Conservation (phyloP, 2,888 invertebrate genomes). For the Julus scanicus region DNA sequence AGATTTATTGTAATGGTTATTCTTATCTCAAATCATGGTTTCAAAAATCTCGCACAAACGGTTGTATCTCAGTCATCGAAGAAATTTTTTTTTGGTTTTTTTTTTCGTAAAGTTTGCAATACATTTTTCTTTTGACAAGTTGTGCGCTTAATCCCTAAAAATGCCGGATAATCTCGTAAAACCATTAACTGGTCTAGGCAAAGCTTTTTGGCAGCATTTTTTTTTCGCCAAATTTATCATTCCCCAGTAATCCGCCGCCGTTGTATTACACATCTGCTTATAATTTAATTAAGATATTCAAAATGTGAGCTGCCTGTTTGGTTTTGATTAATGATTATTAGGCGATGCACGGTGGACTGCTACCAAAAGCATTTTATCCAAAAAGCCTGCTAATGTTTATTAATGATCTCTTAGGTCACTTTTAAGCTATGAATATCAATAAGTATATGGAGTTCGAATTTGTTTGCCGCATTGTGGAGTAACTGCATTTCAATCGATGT, state of each 20-base stretch:
- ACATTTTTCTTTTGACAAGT: background rate
- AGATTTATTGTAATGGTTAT: slow-evolving; percentile 31
- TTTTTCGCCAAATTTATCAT: background rate
- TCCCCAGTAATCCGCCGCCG: background rate
- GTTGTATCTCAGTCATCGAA: background rate
- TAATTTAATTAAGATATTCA: slow-evolving; percentile 20
- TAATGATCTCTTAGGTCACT: background rate
- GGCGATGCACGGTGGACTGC: background rate
- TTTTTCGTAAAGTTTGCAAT: background rate
- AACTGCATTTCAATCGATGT: background rate
- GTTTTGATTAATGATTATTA: slow-evolving; percentile 15
- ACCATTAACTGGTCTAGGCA: background rate
- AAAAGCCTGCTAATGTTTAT: slow-evolving; percentile 25
- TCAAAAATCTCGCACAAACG: background rate
- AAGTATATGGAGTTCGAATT: background rate
- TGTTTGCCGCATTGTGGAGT: background rate
- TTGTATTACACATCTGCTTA: slow-evolving; percentile 11
- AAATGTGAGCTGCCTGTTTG: background rate
- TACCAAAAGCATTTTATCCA: background rate
- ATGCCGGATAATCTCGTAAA: background rate
- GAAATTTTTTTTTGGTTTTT: background rate
- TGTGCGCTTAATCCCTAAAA: background rate
- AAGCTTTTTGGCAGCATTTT: background rate
- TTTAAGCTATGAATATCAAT: background rate
- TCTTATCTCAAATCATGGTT: slow-evolving; percentile 44